These are phyloP conservation scores for Apis mellifera DNA, from an alignment of 1,140 invertebrate species.

Conservation along the genomic window Amel_HAv3.1 CM009943.2:5990501-5991000, in stretches of 20 bases:
- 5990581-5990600: constrained; percentile 65
- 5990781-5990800: not conserved
- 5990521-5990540: constrained; percentile 51
- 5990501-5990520: not conserved
- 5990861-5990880: constrained; percentile 62
- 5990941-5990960: constrained; percentile 89
- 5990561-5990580: constrained; percentile 72
- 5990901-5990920: constrained; percentile 90
- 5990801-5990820: constrained; percentile 60
- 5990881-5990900: constrained; percentile 87
- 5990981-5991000: constrained; percentile 88
- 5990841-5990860: constrained; percentile 39
- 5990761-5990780: not conserved
- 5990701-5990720: constrained; percentile 42
- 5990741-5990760: not conserved
- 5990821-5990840: constrained; percentile 8
- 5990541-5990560: constrained; percentile 78
- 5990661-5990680: constrained; percentile 76
- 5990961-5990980: constrained; percentile 88
- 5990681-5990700: constrained; percentile 62
- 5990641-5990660: constrained; percentile 72
- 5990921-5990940: constrained; percentile 87
- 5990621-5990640: constrained; percentile 69
- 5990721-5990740: not conserved
- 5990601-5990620: constrained; percentile 69